Evolutionary conservation across 2,888 invertebrate species (phyloP).

Genomic region (Drosophila emarginata): DNA sequence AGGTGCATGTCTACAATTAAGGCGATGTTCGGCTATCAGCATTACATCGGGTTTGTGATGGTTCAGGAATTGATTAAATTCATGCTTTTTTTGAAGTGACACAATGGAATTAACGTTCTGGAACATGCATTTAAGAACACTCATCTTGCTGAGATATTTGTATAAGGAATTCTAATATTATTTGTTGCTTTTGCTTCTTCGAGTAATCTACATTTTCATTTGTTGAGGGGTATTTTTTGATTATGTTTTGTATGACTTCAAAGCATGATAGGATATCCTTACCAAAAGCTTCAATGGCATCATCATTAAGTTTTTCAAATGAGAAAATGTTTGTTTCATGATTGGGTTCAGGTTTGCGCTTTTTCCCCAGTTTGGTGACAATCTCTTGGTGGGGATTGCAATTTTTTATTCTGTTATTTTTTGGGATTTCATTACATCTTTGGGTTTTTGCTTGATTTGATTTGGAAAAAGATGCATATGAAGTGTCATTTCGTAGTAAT

Average conservation of each 20-base stretch:
- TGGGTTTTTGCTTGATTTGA: no score
- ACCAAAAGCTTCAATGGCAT: not conserved
- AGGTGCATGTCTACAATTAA: no score
- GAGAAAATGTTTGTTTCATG: not conserved
- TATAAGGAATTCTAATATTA: not conserved
- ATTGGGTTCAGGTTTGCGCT: no score
- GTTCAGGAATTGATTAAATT: slow-evolving; percentile 1
- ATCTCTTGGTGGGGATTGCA: no score
- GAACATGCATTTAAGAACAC: not conserved
- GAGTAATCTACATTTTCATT: not conserved
- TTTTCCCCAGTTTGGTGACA: no score
- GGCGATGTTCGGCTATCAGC: no score
- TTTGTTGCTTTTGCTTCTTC: not conserved
- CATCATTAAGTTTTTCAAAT: not conserved
- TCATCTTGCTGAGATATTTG: not conserved
- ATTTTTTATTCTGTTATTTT: no score
- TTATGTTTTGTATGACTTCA: not conserved
- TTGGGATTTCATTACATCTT: no score
- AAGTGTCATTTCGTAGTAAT: no score
- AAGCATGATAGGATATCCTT: not conserved
- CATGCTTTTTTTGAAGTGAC: not conserved
- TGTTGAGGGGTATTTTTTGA: not conserved
- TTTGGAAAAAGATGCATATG: no score
- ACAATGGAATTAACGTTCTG: slow-evolving; percentile 17
- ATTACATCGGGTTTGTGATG: no score